phyloP scores from a whole-genome alignment of 2,797 vertebrate genomes.

The Pangasius djambal region DNA sequence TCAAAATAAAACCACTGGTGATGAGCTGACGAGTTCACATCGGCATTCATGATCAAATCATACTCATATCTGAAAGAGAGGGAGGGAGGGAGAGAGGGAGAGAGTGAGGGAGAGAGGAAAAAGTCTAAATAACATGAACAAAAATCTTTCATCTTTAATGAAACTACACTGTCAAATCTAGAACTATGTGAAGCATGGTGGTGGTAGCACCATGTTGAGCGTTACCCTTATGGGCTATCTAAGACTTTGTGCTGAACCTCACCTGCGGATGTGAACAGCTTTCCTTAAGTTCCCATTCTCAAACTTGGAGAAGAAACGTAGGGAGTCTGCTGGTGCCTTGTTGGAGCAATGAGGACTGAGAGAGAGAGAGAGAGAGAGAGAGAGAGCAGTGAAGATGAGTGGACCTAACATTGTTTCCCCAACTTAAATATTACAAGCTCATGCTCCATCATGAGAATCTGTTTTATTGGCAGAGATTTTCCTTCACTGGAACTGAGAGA shows the following conservation, averaged over 20 bases:
- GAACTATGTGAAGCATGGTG: not conserved
- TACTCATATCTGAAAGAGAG: conserved; percentile 82
- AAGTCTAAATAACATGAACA: not conserved
- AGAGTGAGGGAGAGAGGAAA: not conserved
- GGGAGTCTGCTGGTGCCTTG: conserved; percentile 60
- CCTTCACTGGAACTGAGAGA: too few species aligned
- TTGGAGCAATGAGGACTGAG: conserved; percentile 66
- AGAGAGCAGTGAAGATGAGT: not conserved
- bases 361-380: conserved; percentile 52
- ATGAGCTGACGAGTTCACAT: conserved; percentile 81
- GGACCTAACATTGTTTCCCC: not conserved
- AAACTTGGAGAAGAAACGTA: conserved; percentile 89
- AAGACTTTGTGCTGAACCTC: conserved; percentile 38
- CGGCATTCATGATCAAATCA: conserved; percentile 86
- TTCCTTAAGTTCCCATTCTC: conserved; percentile 91
- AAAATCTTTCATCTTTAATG: not conserved
- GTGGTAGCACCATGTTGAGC: not conserved
- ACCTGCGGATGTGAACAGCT: conserved; percentile 89
- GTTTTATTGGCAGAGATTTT: too few species aligned
- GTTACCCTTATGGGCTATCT: not conserved
- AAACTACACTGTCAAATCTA: not conserved
- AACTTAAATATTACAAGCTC: not conserved
- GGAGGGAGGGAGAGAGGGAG: conserved; percentile 11
- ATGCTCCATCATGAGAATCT: not conserved
- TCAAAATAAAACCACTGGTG: conserved; percentile 95